Evolutionary conservation across 2,113 vertebrate genomes (phyloP), one percentile per base, ranked within the genome.

Genomic region (Larimichthys polyactis): DNA sequence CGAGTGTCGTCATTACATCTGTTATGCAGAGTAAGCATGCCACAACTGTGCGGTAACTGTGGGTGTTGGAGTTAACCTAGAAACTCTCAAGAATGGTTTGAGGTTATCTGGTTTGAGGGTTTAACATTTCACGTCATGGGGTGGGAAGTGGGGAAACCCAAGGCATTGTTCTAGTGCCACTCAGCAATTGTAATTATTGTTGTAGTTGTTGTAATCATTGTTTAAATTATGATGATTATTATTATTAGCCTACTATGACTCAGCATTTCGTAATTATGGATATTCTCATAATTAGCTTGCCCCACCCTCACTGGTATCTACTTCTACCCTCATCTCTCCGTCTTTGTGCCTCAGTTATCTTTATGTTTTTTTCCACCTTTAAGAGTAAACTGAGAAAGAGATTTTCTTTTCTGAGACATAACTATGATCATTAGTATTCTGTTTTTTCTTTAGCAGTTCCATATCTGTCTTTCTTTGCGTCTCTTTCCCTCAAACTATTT

Each of bases 401-500:
- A 44, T 71, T 32, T 71, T 2, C 64, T 59, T 65, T 16, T 54
- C 19, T 59, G 59, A 62, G n/a, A 77, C 46, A 57, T 3, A 44
- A 43, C 32, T 73, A 16, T 78, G 66, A 58, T 62, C 2, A 62
- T 51, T 83, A 24, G 4, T 83, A 22, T 43, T 60, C 71, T 79
- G 68, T 76, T 64, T 86, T 85, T 77, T 86, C 60, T 40, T 20
- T 52, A 64, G 44, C 70, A 57, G 17, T 57, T 60, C 51, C 63
- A 86, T 43, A 59, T 20, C 40, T 89, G 78, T n/a, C 12, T 32
- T 81, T 40, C 27, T 90, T 70, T 76, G 40, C 5, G 15, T 71
- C 48, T 89, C 44, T 78, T 77, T 40, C 77, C 72, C 62, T 70
- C 76, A 83, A 93, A 81, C 75, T 86, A 52, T 81, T 40, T 79